Percentiles rank a stretch among this genome's conserved stretches.
Evolutionary conservation across 2,113 vertebrate species (phyloP).

Genomic region (Pseudopodoces humilis): DNA sequence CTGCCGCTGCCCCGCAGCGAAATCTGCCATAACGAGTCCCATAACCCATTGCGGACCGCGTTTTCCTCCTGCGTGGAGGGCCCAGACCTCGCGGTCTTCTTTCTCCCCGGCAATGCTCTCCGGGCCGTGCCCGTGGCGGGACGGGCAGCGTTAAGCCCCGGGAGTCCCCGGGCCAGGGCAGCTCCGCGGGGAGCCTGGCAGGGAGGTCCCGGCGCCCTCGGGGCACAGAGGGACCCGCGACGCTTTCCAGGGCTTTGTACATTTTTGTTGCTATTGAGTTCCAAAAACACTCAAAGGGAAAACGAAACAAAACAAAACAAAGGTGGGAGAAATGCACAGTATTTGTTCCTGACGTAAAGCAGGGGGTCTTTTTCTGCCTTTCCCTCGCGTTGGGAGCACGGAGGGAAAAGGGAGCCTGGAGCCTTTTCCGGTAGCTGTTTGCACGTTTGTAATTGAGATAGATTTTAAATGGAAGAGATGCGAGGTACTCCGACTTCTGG

Average conservation of each 20-base stretch:
- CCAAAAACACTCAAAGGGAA: background rate
- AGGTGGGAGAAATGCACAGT: background rate
- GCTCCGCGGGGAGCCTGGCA: background rate
- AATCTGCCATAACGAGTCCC: background rate
- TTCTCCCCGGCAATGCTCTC: background rate
- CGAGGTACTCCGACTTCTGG: background rate
- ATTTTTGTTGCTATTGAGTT: conserved; percentile 36
- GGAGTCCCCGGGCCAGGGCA: background rate
- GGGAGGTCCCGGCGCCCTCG: background rate
- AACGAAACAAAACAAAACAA: background rate
- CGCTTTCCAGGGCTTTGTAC: conserved; percentile 31
- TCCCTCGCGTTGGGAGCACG: background rate
- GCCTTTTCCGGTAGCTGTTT: background rate
- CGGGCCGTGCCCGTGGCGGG: background rate
- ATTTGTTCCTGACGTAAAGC: background rate
- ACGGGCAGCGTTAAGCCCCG: background rate
- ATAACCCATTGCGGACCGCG: background rate
- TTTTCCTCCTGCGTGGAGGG: background rate
- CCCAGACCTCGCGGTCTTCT: background rate
- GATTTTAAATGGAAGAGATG: background rate
- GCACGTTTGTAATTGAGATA: background rate
- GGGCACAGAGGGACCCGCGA: background rate
- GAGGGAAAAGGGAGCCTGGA: background rate
- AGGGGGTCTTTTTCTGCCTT: background rate
- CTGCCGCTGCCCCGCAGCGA: background rate